phyloP scores from a whole-genome alignment of 2,113 vertebrate genomes.

The Datnioides undecimradiatus region DNA sequence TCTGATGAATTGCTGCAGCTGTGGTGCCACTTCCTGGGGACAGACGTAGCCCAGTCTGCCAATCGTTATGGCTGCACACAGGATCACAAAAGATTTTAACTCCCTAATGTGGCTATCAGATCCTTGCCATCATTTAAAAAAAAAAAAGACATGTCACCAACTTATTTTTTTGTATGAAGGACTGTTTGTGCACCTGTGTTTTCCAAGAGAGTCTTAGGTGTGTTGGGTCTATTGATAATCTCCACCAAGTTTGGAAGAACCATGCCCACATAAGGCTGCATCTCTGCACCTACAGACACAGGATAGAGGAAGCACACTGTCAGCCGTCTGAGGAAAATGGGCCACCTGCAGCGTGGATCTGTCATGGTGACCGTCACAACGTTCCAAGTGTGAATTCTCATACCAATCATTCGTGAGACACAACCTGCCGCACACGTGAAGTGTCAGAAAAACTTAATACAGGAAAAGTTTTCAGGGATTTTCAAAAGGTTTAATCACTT shows the following conservation, averaged over 20 bases:
- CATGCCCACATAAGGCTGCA: constrained; percentile 95
- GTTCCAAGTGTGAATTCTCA: background rate
- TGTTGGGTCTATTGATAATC: constrained; percentile 96
- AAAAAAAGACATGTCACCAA: too few species aligned
- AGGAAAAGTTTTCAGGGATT: too few species aligned
- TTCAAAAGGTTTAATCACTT: too few species aligned
- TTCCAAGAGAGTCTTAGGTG: constrained; percentile 94
- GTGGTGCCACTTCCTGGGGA: constrained; percentile 95
- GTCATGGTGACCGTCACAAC: background rate
- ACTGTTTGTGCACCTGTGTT: constrained; percentile 87
- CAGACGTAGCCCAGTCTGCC: constrained; percentile 95
- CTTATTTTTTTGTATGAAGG: background rate
- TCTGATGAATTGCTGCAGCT: constrained; percentile 95
- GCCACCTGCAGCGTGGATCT: background rate
- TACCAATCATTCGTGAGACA: background rate
- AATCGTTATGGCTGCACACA: constrained; percentile 91
- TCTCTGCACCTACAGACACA: constrained; percentile 88
- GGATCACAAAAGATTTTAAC: background rate
- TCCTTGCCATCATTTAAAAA: background rate
- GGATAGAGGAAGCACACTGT: background rate
- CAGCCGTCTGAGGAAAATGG: background rate
- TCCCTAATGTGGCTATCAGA: background rate
- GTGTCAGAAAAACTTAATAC: background rate
- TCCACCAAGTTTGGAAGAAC: constrained; percentile 93
- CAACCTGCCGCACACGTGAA: background rate